Base-by-base conservation (phyloP, 1,140 invertebrate species). In the Calycopis cecrops region DNA sequence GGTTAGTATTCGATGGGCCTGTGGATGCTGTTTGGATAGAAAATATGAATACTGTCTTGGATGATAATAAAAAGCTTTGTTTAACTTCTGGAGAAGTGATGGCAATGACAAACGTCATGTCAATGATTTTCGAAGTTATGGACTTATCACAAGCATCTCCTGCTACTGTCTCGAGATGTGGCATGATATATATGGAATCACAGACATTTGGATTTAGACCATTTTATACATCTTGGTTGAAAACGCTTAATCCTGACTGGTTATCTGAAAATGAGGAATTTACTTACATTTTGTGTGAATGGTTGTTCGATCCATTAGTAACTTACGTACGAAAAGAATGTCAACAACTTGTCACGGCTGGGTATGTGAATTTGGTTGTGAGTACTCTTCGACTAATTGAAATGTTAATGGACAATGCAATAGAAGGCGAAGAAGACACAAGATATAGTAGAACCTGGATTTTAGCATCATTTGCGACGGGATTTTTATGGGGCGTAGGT, bases 21-120 rank as follows among this genome's bases (percentile, higher is more conserved):
- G 96, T 98, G 0, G 97, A 98, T 85, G 95, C 96, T 18, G 93
- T 97, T 1, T 98, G 97, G 97, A 97, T 98, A 59, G 96, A 98
- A 88, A 98, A 97, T 85, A 93, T 98, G 91, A 98, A 98, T 78
- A 97, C 96, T 0, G 94, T 96, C 3, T 85, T 98, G 44, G 97
- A 98, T 81, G 96, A 98, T 73, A 98, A 98, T 79, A 98, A 98
- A 88, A 97, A 97, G 91, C 85, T 97, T 0, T 96, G 95, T 71
- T 76, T 95, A 9, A 94, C 92, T 52, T 96, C 94, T 6, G 95
- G 95, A 14, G 97, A 99, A 88, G 95, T 97, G 9, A 96, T 98
- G 82, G 92, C 93, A 51, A 93, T 98, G 91, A 92, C 94, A 2
- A 88, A 89, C 52, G 90, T 91, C 9, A 98, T 97, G 92, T 97